Base-by-base conservation (phyloP, 92 coral and sea anemone species). In the Heliopora coerulea region DNA sequence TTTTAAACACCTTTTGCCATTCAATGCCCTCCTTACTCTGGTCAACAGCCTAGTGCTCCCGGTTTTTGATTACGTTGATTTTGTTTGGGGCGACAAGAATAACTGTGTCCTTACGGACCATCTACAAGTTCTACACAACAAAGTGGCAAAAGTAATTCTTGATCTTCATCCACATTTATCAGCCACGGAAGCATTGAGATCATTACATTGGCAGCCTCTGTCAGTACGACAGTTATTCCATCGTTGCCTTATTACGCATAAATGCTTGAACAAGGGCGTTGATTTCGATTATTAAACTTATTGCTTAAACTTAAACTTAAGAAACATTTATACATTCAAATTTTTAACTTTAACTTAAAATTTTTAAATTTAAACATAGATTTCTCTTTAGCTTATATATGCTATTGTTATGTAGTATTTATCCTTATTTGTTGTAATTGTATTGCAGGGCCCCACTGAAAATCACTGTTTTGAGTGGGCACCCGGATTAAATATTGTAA, bases 51-150 rank as follows among this genome's bases (percentile, higher is more conserved):
- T 56, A 1, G 21, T 56, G 7, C 13, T 28, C 3, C 61, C 61
- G 8, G 1, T 56, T 1, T 56, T 56, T 2, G 61, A 56, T 15
- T 56, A 56, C 33, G 30, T 3, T 14, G 61, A 56, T 21, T 12
- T 56, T 4, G 33, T 56, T 3, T 56, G 61, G 61, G 61, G 61
- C 5, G 61, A 56, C 29, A 56, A 56, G 15, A 21, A 56, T 56
- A 56, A 56, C 33, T 3, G 1, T 21, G 21, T 29, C 2, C n/a
- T 56, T 1, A 56, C 21, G 61, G 29, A 23, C 29, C 8, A 14
- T 3, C 61, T 56, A 18, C 61, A 56, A 17, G n/a, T 56, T 14
- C 3, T 56, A 4, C 61, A 56, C 28, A 56, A 56, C 29, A 56
- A 28, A 3, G 61, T 29, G 3, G 61, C 61, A 6, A 12, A 21